Evolutionary conservation across 2,113 vertebrate species (phyloP), one percentile per base, ranked within the genome.

Genomic region (Oophaga pumilio): DNA sequence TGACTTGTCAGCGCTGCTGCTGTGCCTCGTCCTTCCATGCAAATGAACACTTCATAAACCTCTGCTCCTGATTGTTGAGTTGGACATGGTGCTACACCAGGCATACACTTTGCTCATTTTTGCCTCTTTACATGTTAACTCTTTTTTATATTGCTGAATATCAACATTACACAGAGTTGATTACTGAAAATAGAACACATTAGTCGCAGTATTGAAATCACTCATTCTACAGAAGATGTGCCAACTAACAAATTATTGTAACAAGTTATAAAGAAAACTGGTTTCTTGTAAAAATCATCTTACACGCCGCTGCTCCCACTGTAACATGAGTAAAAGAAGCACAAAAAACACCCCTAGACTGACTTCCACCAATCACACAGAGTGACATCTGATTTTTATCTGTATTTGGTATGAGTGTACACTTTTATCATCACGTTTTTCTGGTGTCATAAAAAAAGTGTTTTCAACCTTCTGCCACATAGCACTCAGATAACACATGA

Each of bases 1-100:
- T 92, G 89, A 90, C 91, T 92, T 80, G 91, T 89, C 88, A 90
- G 84, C 88, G 89, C 13, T 50, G 86, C 73, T 89, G 88, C 68
- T 59, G 90, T 77, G 90, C 91, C 90, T 85, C 57, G 84, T 86
- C 33, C 87, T 89, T 90, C 91, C 89, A 90, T 90, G 87, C 76
- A 4, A 76, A 85, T 86, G 85, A 60, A 86, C 78, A 33, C 79
- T 88, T 90, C 89, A 85, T 59, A 81, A 15, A 81, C 49, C 50
- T 85, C 81, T 89, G 74, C 24, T 86, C 62, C 57, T 80, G 43
- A 56, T 43, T 79, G 14, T 57, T 20, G 62, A 33, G 69, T 22
- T 66, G 17, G 17, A n/a, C 76, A 86, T 69, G 13, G 76, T 71
- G 62, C 69, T 9, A 73, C 20, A 85, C 89, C 53, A 85, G 76